Conservation (phyloP, 2,888 invertebrate genomes). For the Alloplasta piceator region DNA sequence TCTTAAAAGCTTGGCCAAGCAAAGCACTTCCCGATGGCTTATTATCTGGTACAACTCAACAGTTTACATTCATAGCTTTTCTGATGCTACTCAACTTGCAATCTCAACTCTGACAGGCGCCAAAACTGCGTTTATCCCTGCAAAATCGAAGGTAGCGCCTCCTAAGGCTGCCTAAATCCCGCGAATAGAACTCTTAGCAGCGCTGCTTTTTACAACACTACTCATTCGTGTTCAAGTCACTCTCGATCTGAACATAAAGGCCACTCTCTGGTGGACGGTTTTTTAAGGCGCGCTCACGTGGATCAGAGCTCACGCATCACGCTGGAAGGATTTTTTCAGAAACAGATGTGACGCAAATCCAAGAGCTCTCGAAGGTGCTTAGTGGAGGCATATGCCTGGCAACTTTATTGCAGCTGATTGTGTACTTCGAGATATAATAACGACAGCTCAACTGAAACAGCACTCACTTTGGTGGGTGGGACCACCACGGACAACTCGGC, state of each 20-base stretch:
- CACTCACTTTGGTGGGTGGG: constrained; percentile 37
- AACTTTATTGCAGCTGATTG: constrained; percentile 57
- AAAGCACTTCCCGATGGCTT: neutral
- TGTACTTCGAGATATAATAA: constrained; percentile 44
- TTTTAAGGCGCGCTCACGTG: constrained; percentile 51
- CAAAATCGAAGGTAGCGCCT: constrained; percentile 57
- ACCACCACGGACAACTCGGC: constrained; percentile 23
- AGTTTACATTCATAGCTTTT: constrained; percentile 58
- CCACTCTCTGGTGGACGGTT: constrained; percentile 52
- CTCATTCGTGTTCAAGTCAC: neutral
- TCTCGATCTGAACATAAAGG: neutral
- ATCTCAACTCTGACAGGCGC: constrained; percentile 51
- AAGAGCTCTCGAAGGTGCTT: constrained; percentile 43
- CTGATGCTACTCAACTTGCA: constrained; percentile 58
- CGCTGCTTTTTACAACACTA: constrained; percentile 56
- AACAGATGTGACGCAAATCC: constrained; percentile 69
- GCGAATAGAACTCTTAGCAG: constrained; percentile 69
- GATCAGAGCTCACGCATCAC: constrained; percentile 64
- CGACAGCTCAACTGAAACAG: constrained; percentile 8
- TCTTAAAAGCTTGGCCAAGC: neutral
- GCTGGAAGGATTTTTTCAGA: constrained; percentile 65
- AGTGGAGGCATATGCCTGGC: constrained; percentile 59
- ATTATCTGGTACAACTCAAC: neutral
- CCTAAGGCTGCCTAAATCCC: constrained; percentile 66
- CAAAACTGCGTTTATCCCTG: constrained; percentile 21